Conservation (phyloP, 64 coral and sea anemone species). For the Montipora foliosa region DNA sequence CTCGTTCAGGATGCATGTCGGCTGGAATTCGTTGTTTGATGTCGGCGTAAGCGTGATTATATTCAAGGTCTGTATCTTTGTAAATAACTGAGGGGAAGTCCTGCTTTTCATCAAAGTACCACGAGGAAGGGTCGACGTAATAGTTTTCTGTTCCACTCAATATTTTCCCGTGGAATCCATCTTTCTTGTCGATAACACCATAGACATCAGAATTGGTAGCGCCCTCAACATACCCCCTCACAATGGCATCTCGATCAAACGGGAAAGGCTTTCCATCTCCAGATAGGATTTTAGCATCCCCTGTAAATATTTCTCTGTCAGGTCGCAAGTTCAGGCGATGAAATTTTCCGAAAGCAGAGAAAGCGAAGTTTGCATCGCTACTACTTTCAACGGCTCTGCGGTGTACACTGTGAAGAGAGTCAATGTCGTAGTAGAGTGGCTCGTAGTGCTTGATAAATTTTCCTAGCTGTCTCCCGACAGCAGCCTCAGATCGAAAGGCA, state of each 20-base stretch:
- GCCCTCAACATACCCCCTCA: slow-evolving; percentile 82
- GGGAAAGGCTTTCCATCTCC: slow-evolving; percentile 79
- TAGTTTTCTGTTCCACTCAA: slow-evolving; percentile 66
- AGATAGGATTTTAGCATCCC: slow-evolving; percentile 80
- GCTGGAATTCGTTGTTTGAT: slow-evolving; percentile 57
- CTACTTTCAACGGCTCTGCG: slow-evolving; percentile 62
- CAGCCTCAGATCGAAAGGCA: slow-evolving; percentile 22
- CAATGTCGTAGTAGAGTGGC: slow-evolving; percentile 71
- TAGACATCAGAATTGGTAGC: slow-evolving; percentile 79
- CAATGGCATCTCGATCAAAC: slow-evolving; percentile 78
- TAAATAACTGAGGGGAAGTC: slow-evolving; percentile 96
- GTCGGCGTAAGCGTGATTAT: slow-evolving; percentile 67
- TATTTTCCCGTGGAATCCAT: slow-evolving; percentile 97
- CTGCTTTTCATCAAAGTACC: slow-evolving; percentile 76
- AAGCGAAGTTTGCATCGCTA: slow-evolving; percentile 76
- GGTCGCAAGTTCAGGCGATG: slow-evolving; percentile 68
- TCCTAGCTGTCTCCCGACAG: slow-evolving; percentile 19
- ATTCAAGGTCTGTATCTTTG: slow-evolving; percentile 82
- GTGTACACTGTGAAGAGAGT: slow-evolving; percentile 39
- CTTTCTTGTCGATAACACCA: slow-evolving; percentile 77
- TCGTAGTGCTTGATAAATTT: slow-evolving; percentile 86
- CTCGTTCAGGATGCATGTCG: slow-evolving; percentile 15
- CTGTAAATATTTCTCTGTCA: slow-evolving; percentile 78
- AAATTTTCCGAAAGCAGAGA: slow-evolving; percentile 75
- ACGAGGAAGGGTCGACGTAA: slow-evolving; percentile 83